Evolutionary conservation across 2,797 vertebrate species (phyloP).

Genomic region (Sebastes itinus): DNA sequence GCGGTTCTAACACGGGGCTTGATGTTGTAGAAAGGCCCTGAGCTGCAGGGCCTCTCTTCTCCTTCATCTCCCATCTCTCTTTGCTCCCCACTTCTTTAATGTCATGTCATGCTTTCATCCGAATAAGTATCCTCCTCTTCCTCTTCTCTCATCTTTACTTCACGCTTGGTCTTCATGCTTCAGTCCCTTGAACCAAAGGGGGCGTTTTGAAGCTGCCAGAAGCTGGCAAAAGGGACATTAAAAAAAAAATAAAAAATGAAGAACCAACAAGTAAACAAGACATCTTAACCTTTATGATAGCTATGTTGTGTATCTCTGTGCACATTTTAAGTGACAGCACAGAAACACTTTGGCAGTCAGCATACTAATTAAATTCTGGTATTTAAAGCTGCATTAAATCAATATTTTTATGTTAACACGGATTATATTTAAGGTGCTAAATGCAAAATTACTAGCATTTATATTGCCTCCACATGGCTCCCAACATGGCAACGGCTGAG

Average conservation of each 20-base stretch:
- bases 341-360: not conserved
- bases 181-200: conserved; percentile 26
- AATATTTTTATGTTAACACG: not conserved
- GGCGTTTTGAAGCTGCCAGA: not conserved
- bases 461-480: no score
- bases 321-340: not conserved
- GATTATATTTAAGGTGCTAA: not conserved
- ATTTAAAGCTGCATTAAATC: not conserved
- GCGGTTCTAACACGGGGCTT: conserved; percentile 26
- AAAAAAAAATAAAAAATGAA: not conserved
- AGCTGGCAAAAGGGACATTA: conserved; percentile 1
- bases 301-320: not conserved
- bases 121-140: conserved; percentile 21
- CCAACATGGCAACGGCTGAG: no score
- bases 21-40: conserved; percentile 25
- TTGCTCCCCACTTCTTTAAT: conserved; percentile 49
- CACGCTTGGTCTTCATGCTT: conserved; percentile 14
- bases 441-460: no score
- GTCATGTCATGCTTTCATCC: conserved; percentile 51
- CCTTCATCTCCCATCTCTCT: conserved; percentile 49
- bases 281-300: not conserved
- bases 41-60: conserved; percentile 33
- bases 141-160: conserved; percentile 36
- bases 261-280: not conserved
- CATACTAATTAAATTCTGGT: not conserved